Base-by-base conservation (phyloP, 2,113 vertebrate species). In the Oreochromis aureus region DNA sequence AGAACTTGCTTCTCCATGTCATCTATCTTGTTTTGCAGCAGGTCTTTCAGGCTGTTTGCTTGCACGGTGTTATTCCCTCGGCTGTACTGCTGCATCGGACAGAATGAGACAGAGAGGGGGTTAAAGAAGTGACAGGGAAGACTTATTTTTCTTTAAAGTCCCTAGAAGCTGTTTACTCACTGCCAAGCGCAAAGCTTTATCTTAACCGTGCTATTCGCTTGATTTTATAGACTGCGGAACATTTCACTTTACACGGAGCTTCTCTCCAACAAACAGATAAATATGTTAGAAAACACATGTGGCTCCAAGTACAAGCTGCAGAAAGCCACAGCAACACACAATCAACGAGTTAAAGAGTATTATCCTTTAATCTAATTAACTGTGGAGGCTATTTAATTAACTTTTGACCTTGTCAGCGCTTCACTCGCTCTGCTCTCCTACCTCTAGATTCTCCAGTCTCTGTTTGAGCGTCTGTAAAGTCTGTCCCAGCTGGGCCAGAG, bases 1-100 rank as follows among this genome's bases (percentile, higher is more conserved):
- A 99, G 96, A 69, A 99, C 98, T 95, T 99, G 98, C 96, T 97
- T 97, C 96, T 99, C 98, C 96, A 99, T 97, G 86, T 99, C 98
- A 48, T 99, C 98, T 61, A 99, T 98, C 93, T 99, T 99, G 95
- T 96, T 98, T 90, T 99, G 98, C 90, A 99, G 97, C 86, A 99
- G 95, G 86, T 99, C 98, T 92, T 98, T 98, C 91, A 99, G 96
- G 93, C 97, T 98, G 96, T 96, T 97, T 71, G 97, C 97, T 90
- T 99, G 98, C 92, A 94, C 94, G 39, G 97, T 98, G 89, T 95
- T 97, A 88, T 99, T 99, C 59, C 97, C 97, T 81, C 98, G 96
- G 93, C 98, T 99, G 96, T 98, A 98, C 88, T 98, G 97, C 97
- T 98, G 96, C 86, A 90, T 15, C 22, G 89, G 91, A 81, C 73